Evolutionary conservation across 1,140 invertebrate species (phyloP).

Genomic region (Drosophila prosaltans): DNA sequence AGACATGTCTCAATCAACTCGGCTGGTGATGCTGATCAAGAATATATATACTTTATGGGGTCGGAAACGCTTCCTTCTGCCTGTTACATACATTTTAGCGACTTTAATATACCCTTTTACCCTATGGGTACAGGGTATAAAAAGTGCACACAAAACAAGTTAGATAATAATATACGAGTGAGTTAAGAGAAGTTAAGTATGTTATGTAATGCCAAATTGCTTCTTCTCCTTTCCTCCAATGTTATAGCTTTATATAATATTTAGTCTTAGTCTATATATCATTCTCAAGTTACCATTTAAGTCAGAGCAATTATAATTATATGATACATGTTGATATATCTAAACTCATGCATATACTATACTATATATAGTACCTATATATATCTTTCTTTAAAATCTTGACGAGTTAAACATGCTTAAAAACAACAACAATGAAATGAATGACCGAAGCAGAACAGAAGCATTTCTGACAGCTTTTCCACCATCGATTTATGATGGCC

Average conservation of each 20-base stretch:
- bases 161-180: conserved; percentile 49
- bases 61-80: too few relatives aligned
- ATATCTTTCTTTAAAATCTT: conserved; percentile 30
- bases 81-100: too few relatives aligned
- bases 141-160: conserved; percentile 11
- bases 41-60: too few relatives aligned
- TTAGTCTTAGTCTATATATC: background rate
- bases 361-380: conserved; percentile 2
- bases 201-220: conserved; percentile 16
- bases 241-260: background rate
- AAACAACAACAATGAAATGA: conserved; percentile 40
- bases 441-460: background rate
- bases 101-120: too few relatives aligned
- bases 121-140: too few relatives aligned
- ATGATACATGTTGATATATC: conserved; percentile 36
- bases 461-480: conserved; percentile 26
- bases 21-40: too few relatives aligned
- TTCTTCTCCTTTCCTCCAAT: background rate
- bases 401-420: conserved; percentile 42
- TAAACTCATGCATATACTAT: background rate
- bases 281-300: conserved; percentile 11
- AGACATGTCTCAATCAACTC: too few relatives aligned
- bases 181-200: conserved; percentile 36
- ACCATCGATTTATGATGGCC: conserved; percentile 67
- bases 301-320: conserved; percentile 22